Evolutionary conservation across 2,113 vertebrate genomes (phyloP), one percentile per base, ranked within the genome.

Genomic region (Megaleporinus macrocephalus): DNA sequence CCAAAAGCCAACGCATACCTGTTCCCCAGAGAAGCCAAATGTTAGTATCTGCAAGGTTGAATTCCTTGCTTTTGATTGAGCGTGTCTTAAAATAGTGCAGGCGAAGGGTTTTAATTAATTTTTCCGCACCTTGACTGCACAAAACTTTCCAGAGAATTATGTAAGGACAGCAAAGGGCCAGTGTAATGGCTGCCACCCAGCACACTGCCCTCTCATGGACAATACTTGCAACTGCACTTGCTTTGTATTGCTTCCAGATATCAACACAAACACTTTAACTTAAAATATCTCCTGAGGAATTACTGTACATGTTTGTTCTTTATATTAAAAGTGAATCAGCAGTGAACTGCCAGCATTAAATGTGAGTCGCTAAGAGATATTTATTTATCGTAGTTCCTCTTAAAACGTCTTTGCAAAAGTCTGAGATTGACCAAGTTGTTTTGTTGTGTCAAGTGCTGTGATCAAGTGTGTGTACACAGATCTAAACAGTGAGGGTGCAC

Each of bases 101-200:
- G 10, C 51, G 24, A 87, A 83, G 79, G 70, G 85, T 82, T 82
- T 59, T 55, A 49, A 88, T 90, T 89, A 79, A 88, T 74, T 86
- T 92, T 90, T 92, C 90, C 88, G 84, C 87, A 87, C 85, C 87
- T 88, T 62, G 80, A 88, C 84, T 87, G 88, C 90, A 88, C 85
- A 88, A 90, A 92, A 88, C 81, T 89, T 92, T 92, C 90, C 91
- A 91, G 53, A 81, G 86, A 85, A 83, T 91, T 87, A 90, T 91
- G 89, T 86, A 89, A 91, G 89, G 85, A 84, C 72, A 84, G 88
- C 4, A 74, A 30, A 80, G 57, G 33, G 16, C 29, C 77, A 74
- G 68, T 70, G 9, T 22, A 29, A 65, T 36, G 0, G 0, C 20
- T 13, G 49, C 74, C 61, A 55, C 90, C 66, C 59, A 49, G 47